Evolutionary conservation across 2,888 invertebrate species (phyloP).

Genomic region (Geotrupes spiniger): DNA sequence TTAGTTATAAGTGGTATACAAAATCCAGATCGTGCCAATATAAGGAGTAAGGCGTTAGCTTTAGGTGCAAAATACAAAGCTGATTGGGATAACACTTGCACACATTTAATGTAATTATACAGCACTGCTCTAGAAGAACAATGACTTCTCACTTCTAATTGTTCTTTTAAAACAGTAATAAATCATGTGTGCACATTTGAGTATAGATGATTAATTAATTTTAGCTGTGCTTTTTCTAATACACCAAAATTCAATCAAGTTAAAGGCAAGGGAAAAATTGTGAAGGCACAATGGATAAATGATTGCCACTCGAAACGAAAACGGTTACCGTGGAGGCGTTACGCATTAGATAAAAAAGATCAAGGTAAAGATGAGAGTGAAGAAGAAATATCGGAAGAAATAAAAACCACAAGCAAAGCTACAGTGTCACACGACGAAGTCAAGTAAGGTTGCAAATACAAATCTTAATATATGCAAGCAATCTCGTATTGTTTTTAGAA

Average conservation of each 20-base stretch:
- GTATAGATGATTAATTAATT: conserved; percentile 28
- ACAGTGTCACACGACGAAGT: conserved; percentile 19
- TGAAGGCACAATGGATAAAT: conserved; percentile 72
- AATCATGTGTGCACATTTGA: too few relatives aligned
- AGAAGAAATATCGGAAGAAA: conserved; percentile 53
- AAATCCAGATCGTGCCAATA: conserved; percentile 70
- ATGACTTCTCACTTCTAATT: conserved; percentile 1
- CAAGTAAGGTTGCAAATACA: conserved; percentile 2
- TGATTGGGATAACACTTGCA: conserved; percentile 74
- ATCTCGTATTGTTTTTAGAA: too few relatives aligned
- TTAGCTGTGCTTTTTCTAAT: conserved; percentile 83
- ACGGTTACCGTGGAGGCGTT: conserved; percentile 64
- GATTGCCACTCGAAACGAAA: conserved; percentile 60
- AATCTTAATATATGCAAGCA: too few relatives aligned
- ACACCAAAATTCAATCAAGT: conserved; percentile 84
- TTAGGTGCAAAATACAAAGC: conserved; percentile 78
- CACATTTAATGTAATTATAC: conserved; percentile 89
- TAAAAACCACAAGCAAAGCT: conserved; percentile 22
- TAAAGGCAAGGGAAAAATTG: conserved; percentile 62
- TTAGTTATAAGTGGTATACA: conserved; percentile 85
- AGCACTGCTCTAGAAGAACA: too few relatives aligned
- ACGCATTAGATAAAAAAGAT: conserved; percentile 56
- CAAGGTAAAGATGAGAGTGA: conserved; percentile 52
- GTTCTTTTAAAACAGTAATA: too few relatives aligned
- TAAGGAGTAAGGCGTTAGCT: conserved; percentile 66